These are phyloP conservation scores for Cyclopterus lumpus DNA, from an alignment of 2,797 vertebrate species.

Conservation along the genomic window DNA sequence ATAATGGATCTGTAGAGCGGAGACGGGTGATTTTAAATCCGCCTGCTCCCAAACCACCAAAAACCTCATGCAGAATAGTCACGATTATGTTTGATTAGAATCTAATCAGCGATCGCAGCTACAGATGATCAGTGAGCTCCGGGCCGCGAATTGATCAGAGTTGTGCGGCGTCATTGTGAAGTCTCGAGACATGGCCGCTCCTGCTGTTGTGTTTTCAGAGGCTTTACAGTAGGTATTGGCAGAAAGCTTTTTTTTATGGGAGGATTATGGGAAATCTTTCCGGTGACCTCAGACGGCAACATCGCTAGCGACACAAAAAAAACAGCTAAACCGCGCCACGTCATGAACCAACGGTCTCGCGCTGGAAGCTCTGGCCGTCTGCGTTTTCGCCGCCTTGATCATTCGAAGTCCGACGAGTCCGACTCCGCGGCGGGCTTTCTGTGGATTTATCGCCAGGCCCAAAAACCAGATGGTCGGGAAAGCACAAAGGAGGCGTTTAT, in stretches of 20 bases:
- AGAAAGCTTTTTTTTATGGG: constrained; percentile 14
- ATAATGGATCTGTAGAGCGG: constrained; percentile 40
- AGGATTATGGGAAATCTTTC: constrained; percentile 43
- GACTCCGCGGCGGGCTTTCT: not conserved
- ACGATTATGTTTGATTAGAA: constrained; percentile 32
- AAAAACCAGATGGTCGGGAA: constrained; percentile 50
- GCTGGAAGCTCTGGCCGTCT: constrained; percentile 1
- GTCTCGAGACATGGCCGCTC: not conserved
- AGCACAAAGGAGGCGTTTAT: constrained; percentile 22
- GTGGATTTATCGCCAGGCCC: constrained; percentile 17
- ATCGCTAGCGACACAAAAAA: not conserved
- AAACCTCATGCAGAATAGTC: constrained; percentile 17
- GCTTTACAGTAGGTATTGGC: constrained; percentile 16
- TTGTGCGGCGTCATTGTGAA: not conserved
- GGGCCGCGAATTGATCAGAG: not conserved
- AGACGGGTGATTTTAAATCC: constrained; percentile 20
- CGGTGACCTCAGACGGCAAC: constrained; percentile 38
- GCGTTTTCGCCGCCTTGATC: constrained; percentile 17
- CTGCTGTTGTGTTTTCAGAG: constrained; percentile 12
- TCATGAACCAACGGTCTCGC: constrained; percentile 21
- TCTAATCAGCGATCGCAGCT: constrained; percentile 3
- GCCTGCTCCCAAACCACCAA: constrained; percentile 5
- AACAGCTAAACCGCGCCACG: constrained; percentile 1
- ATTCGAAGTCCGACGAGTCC: constrained; percentile 21
- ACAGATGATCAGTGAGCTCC: not conserved